A percentile compares a stretch with the other conserved stretches of the same genome.
Evolutionary conservation across 2,888 invertebrate genomes (phyloP).

Genomic region (Furcula furcula): DNA sequence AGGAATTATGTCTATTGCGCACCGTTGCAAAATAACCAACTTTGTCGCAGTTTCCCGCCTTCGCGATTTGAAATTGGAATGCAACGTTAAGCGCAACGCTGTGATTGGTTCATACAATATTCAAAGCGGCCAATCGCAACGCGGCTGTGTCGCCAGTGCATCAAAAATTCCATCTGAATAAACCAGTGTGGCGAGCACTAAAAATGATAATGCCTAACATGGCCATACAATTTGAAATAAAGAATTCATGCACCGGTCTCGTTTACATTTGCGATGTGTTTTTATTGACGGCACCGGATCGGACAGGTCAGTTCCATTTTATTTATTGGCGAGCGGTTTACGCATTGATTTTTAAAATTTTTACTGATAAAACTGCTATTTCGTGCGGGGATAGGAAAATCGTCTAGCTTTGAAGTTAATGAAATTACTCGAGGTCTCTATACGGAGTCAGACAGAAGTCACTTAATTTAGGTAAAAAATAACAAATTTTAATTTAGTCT

Average conservation of each 20-base stretch:
- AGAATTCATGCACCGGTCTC: slow-evolving; percentile 75
- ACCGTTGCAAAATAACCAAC: slow-evolving; percentile 63
- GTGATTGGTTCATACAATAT: slow-evolving; percentile 82
- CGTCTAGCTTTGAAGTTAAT: slow-evolving; percentile 11
- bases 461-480: too few relatives aligned
- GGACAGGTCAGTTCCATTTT: slow-evolving; percentile 64
- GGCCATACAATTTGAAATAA: slow-evolving; percentile 79
- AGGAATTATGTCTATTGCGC: slow-evolving; percentile 58
- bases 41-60: slow-evolving; percentile 73
- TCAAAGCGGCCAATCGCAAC: slow-evolving; percentile 76
- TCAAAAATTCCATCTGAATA: slow-evolving; percentile 83
- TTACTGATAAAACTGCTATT: slow-evolving; percentile 20
- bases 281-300: slow-evolving; percentile 71
- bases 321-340: slow-evolving; percentile 58
- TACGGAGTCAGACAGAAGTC: too few relatives aligned
- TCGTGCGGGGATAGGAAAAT: slow-evolving; percentile 21
- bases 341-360: slow-evolving; percentile 36
- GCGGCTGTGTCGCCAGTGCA: slow-evolving; percentile 80
- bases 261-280: slow-evolving; percentile 73
- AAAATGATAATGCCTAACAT: slow-evolving; percentile 82
- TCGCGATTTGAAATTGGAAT: slow-evolving; percentile 79
- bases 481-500: too few relatives aligned
- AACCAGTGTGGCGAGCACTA: slow-evolving; percentile 80
- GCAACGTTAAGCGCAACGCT: slow-evolving; percentile 74
- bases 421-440: too few relatives aligned